Conservation (phyloP, 2,797 vertebrate species). For the Semaprochilodus insignis region DNA sequence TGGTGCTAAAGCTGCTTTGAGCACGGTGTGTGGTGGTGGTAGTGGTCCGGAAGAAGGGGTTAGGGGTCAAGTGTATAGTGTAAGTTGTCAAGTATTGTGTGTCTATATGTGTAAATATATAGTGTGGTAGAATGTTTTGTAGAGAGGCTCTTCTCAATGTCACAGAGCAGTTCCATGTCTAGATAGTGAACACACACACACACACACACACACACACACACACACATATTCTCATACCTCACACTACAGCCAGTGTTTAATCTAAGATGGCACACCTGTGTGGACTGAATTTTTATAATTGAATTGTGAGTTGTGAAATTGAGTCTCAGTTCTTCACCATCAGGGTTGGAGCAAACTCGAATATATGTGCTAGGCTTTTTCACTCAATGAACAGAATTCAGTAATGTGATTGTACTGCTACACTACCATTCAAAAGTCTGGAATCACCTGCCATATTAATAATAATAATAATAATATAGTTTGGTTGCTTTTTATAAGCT, state of each 20-base stretch:
- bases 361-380: neutral
- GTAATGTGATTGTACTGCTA: too few species aligned
- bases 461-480: too few species aligned
- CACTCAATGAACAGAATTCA: neutral
- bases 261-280: neutral
- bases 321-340: slow-evolving; percentile 50
- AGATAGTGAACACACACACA: slow-evolving; percentile 3
- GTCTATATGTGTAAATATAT: slow-evolving; percentile 28
- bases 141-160: slow-evolving; percentile 2
- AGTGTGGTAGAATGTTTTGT: slow-evolving; percentile 30
- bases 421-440: too few species aligned
- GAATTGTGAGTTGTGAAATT: neutral
- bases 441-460: too few species aligned
- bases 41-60: neutral
- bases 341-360: neutral
- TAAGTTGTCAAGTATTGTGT: slow-evolving; percentile 29
- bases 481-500: too few species aligned
- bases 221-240: slow-evolving; percentile 16
- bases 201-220: neutral
- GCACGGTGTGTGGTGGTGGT: slow-evolving; percentile 36
- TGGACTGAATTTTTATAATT: slow-evolving; percentile 9
- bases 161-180: slow-evolving; percentile 1
- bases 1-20: slow-evolving; percentile 52
- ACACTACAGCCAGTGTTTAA: slow-evolving; percentile 50
- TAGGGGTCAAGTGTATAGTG: slow-evolving; percentile 25